Evolutionary conservation across 1,140 invertebrate species (phyloP).

Genomic region (Drosophila insularis): DNA sequence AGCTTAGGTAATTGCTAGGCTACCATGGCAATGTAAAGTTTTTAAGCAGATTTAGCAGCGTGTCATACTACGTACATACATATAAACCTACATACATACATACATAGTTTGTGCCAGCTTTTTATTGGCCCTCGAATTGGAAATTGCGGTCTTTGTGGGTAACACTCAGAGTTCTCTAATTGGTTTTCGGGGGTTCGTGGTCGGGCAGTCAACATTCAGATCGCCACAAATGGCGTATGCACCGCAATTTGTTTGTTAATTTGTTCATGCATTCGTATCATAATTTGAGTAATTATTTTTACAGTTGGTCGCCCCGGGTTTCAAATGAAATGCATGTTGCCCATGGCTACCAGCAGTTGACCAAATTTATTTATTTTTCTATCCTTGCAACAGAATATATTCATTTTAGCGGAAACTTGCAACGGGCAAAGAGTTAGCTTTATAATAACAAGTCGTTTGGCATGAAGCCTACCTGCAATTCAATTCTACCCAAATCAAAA

Average conservation of each 20-base stretch:
- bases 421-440: neutral
- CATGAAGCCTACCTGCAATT: neutral
- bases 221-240: conserved; percentile 14
- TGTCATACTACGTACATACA: neutral
- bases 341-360: neutral
- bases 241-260: conserved; percentile 57
- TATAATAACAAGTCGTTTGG: neutral
- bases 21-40: conserved; percentile 8
- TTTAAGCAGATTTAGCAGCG: conserved; percentile 5
- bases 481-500: no score
- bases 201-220: conserved; percentile 4
- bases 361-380: conserved; percentile 2
- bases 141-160: conserved; percentile 13
- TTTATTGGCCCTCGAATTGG: conserved; percentile 6
- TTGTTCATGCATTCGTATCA: conserved; percentile 55
- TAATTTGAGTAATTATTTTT: conserved; percentile 70
- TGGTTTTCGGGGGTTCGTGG: neutral
- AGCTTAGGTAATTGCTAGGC: conserved; percentile 7
- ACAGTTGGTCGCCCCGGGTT: conserved; percentile 34
- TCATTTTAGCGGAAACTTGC: neutral
- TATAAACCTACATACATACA: no score
- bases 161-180: conserved; percentile 9
- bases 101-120: neutral
- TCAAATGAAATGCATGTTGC: neutral
- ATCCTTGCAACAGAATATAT: neutral